Evolutionary conservation across 2,888 invertebrate species (phyloP).

Genomic region (Mythimna vitellina): DNA sequence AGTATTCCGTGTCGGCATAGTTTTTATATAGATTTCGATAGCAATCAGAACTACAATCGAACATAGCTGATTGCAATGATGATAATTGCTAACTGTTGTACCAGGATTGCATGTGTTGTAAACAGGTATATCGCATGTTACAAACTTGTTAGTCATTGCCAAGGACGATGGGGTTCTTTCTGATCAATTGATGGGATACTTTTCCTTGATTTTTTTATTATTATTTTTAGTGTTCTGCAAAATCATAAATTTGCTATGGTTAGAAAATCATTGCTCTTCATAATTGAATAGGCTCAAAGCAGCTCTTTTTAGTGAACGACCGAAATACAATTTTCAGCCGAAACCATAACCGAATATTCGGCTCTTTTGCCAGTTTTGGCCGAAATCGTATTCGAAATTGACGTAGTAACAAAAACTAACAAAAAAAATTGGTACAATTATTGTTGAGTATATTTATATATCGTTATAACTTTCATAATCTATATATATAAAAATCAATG

Average conservation of each 20-base stretch:
- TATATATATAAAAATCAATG: no score
- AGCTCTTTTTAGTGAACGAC: no score
- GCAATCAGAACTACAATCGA: constrained; percentile 66
- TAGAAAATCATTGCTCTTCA: constrained; percentile 1
- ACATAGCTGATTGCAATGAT: constrained; percentile 56
- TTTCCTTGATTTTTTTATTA: background rate
- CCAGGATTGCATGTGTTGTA: constrained; percentile 58
- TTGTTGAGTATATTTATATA: no score
- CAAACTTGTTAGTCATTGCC: constrained; percentile 47
- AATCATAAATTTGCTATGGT: background rate
- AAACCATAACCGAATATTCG: no score
- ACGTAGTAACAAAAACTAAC: no score
- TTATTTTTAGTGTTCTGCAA: background rate
- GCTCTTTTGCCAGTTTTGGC: no score
- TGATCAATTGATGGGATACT: constrained; percentile 10
- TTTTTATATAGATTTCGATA: constrained; percentile 74
- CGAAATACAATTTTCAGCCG: no score
- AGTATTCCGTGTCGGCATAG: constrained; percentile 30
- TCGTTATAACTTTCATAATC: no score
- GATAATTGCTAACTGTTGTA: constrained; percentile 50
- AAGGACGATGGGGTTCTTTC: constrained; percentile 42
- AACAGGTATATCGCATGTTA: constrained; percentile 53
- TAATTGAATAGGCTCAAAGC: constrained; percentile 10
- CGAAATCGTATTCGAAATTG: no score
- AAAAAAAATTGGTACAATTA: no score